Percentiles rank a stretch among this genome's conserved stretches.
phyloP scores from a whole-genome alignment of 1,140 invertebrate species.

The Palaemon carinicauda region DNA sequence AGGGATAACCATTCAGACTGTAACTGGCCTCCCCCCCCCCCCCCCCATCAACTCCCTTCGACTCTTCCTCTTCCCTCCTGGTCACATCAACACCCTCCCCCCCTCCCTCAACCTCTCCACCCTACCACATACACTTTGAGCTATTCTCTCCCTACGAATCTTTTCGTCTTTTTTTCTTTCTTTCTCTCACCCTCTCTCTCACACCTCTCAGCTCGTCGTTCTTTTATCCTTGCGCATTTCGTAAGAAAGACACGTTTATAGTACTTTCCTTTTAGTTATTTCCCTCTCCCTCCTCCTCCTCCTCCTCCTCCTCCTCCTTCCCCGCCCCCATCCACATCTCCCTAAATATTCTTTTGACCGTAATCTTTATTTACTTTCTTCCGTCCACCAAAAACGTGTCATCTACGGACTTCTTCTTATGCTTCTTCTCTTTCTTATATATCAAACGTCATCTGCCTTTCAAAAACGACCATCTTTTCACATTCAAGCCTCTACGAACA shows the following conservation, averaged over 20 bases:
- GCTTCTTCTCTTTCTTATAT: background rate
- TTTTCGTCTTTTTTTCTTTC: background rate
- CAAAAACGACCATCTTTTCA: no score
- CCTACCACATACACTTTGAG: background rate
- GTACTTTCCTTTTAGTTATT: constrained; percentile 33
- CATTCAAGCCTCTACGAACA: no score
- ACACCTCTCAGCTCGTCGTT: constrained; percentile 29
- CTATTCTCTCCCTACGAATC: constrained; percentile 11
- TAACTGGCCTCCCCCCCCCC: constrained; percentile 10
- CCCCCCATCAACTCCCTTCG: background rate
- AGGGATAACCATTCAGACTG: constrained; percentile 41
- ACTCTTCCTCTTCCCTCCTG: background rate
- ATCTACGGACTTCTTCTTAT: background rate
- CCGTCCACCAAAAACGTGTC: background rate
- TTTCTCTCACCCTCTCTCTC: background rate
- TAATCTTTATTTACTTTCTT: constrained; percentile 13
- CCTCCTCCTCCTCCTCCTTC: background rate
- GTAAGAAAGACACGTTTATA: constrained; percentile 48
- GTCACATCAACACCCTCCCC: background rate
- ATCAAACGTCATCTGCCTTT: background rate
- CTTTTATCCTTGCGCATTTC: constrained; percentile 50
- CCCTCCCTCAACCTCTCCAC: no score
- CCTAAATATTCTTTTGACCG: constrained; percentile 7
- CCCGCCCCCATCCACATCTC: background rate
- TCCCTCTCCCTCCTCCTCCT: background rate